Base-by-base conservation (phyloP, 2,888 invertebrate genomes). In the Maniola hyperantus region DNA sequence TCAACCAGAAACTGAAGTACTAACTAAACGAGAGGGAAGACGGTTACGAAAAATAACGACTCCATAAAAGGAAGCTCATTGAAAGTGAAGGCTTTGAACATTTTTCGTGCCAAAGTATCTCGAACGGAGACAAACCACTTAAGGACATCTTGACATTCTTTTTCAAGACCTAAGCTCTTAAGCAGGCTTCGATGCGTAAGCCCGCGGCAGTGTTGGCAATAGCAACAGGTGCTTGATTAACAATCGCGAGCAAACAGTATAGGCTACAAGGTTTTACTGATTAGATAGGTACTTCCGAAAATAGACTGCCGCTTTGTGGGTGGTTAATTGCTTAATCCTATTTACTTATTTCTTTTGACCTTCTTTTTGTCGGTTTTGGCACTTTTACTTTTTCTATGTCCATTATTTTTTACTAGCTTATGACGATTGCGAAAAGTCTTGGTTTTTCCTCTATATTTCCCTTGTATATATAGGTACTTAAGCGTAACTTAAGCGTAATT, bases 191-290 rank as follows among this genome's bases (percentile, higher is more conserved):
- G 51, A 60, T 18, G 20, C 63, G 42, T 34, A 26, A 51, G 54
- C 59, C 33, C 13, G 44, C 42, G n/a, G n/a, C n/a, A 44, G 59
- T 63, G 46, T 65, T 39, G 13, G 50, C 42, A 20, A 8, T 7
- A 60, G 44, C 67, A 67, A 69, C 67, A 69, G 67, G 69, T 69
- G 59, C 18, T 51, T 53, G 42, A 64, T 64, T 51, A 18, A 61
- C 42, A 13, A 53, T 8, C 8, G 51, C 44, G 18, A 50, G 42
- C 53, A 8, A 13, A 53, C 11, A 26, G 53, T 53, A 33, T 15
- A 4, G 26, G 26, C n/a, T 15, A 36, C 54, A 36, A 54, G 13
- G n/a, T 54, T 15, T 15, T n/a, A 54, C 26, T 53, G n/a, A 26
- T 4, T 26, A 26, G 2, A 4, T 26, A 26, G 1, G 10, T 55